Evolutionary conservation across 2,797 vertebrate species (phyloP), one percentile per base, ranked within the genome.

Genomic region (Cyprinodon diabolis): DNA sequence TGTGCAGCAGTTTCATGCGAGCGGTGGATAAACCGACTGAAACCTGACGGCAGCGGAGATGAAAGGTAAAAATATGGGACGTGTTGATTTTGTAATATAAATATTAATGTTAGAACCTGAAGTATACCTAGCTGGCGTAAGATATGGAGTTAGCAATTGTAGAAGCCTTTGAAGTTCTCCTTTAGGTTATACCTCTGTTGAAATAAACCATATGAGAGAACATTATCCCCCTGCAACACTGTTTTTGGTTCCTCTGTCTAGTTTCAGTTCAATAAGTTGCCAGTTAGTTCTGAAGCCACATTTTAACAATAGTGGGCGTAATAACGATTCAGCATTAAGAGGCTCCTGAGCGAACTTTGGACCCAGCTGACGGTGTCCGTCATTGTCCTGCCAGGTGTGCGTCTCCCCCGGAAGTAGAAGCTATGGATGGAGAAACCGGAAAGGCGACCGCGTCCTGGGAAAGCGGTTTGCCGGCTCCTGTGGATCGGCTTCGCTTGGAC

Each of bases 391-490:
- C 25, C 72, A 89, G 85, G 73, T 81, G 76, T 55, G 71, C 80
- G 69, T 80, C 35, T 17, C 69, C 69, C 47, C 56, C 76, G 15
- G 23, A 78, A 82, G 66, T 51, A 86, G 79, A 67, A 69, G 86
- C 77, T 74, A 98, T 99, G 97, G 96, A 96, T 69, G 95, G 93
- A 2, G 96, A 95, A 71, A 90, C 94, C 79, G 93, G 93, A 68
- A 95, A 90, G 86, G 92, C 92, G 82, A 40, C 86, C 56, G 95
- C 78, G 68, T 83, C 91, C 21, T 94, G 94, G 87, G 96, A 97
- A 25, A 95, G 95, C 56, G 95, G 93, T 9, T 90, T 86, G 1
- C 87, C 98, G 87, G 92, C 89, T 0, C 95, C 95, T 0, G 87
- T 91, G 55, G 95, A 97, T 66, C 95, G 85, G 77, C 94, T 96